These are phyloP conservation scores for Arion vulgaris DNA, from an alignment of 1,140 invertebrate genomes.

Conservation along the genomic window DNA sequence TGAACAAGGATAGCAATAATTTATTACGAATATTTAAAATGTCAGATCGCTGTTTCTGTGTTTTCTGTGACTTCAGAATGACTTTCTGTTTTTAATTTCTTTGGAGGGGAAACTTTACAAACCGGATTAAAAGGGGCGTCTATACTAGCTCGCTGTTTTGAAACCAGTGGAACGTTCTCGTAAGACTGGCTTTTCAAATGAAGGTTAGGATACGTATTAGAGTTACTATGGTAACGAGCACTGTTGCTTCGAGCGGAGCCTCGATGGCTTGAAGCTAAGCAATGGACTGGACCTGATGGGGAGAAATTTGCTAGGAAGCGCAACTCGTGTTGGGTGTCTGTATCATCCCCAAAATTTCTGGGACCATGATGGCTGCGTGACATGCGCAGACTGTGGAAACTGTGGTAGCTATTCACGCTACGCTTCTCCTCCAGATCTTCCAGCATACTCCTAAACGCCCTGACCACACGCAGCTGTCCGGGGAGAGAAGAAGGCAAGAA, in stretches of 20 bases:
- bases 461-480: constrained; percentile 98
- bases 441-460: constrained; percentile 99
- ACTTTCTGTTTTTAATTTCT: constrained; percentile 50
- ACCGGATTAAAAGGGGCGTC: constrained; percentile 61
- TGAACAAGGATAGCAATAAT: not conserved
- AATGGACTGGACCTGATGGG: constrained; percentile 33
- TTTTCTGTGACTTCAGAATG: constrained; percentile 57
- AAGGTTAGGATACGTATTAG: constrained; percentile 47
- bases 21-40: too few species aligned
- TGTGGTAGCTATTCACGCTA: constrained; percentile 94
- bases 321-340: not conserved
- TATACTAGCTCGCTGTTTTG: constrained; percentile 61
- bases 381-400: constrained; percentile 93
- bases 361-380: constrained; percentile 85
- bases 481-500: constrained; percentile 33
- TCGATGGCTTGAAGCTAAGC: not conserved
- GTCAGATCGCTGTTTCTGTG: constrained; percentile 62
- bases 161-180: constrained; percentile 67
- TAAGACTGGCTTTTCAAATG: constrained; percentile 66
- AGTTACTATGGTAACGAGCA: constrained; percentile 37
- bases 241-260: constrained; percentile 21
- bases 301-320: constrained; percentile 50
- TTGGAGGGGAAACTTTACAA: constrained; percentile 61
- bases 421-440: constrained; percentile 99
- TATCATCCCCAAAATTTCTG: constrained; percentile 63